Evolutionary conservation across 2,797 vertebrate species (phyloP).

Genomic region (Phalloptychus januarius): DNA sequence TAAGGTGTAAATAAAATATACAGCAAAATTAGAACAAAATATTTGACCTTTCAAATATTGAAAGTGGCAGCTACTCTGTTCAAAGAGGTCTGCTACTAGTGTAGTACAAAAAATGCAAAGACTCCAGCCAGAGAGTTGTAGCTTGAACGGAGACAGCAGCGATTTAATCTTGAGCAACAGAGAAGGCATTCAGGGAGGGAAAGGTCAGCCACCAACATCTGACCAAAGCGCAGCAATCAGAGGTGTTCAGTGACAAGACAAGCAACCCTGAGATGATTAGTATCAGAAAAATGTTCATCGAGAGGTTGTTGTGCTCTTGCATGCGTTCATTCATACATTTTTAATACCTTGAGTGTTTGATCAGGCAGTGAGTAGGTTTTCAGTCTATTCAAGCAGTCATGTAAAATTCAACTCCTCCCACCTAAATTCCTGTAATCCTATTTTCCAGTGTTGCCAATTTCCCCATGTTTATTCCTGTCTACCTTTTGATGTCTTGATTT

Average conservation of each 20-base stretch:
- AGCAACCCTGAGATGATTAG: constrained; percentile 12
- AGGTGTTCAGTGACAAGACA: constrained; percentile 21
- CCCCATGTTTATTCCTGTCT: background rate
- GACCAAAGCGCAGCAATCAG: constrained; percentile 24
- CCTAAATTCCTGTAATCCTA: background rate
- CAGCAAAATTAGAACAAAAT: background rate
- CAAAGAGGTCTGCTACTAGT: constrained; percentile 26
- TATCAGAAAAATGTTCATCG: background rate
- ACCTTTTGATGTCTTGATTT: background rate
- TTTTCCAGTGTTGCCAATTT: background rate
- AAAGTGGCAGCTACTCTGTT: constrained; percentile 36
- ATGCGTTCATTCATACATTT: background rate
- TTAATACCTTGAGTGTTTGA: background rate
- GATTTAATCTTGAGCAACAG: constrained; percentile 38
- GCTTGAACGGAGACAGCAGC: constrained; percentile 31
- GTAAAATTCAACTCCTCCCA: background rate
- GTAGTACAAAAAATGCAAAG: constrained; percentile 21
- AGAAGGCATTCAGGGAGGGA: constrained; percentile 30
- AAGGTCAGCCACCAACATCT: constrained; percentile 39
- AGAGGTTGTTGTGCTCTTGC: background rate
- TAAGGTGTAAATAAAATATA: background rate
- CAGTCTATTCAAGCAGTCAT: background rate
- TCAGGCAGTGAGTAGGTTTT: background rate
- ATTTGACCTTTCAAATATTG: background rate
- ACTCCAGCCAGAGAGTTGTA: constrained; percentile 21